phyloP scores from a whole-genome alignment of 1,140 invertebrate species.

The Carposina sasakii region DNA sequence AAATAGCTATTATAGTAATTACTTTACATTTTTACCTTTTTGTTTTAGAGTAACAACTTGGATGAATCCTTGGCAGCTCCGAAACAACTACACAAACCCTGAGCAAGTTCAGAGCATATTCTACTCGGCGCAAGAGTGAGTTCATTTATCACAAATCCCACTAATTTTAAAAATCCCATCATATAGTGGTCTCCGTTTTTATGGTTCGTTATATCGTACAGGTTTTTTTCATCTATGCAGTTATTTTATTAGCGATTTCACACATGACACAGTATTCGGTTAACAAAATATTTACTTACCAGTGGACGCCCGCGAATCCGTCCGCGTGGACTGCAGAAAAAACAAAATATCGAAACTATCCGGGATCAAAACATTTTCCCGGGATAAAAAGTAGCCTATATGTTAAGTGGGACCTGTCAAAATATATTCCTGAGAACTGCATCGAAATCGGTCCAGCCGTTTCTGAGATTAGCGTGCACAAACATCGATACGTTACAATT shows the following conservation, averaged over 20 bases:
- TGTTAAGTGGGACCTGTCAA: no score
- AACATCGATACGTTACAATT: no score
- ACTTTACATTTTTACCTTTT: no score
- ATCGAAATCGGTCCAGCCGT: no score
- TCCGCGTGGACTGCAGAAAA: background rate
- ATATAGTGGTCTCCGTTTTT: background rate
- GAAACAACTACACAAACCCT: conserved; percentile 77
- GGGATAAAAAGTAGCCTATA: no score
- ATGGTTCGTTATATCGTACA: background rate
- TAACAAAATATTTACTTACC: background rate
- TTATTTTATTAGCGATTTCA: background rate
- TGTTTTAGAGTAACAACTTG: conserved; percentile 77
- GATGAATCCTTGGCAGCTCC: conserved; percentile 81
- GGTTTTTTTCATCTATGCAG: background rate
- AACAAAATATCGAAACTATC: no score
- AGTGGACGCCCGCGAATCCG: background rate
- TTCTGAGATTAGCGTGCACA: no score
- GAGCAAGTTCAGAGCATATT: conserved; percentile 75
- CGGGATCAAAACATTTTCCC: no score
- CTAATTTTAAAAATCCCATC: background rate
- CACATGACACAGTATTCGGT: background rate
- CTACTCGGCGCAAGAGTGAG: conserved; percentile 25
- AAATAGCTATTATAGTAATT: no score
- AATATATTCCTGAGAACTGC: no score
- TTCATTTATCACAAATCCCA: background rate